Conservation (phyloP, 2,113 vertebrate species). For the Trachemys scripta region DNA sequence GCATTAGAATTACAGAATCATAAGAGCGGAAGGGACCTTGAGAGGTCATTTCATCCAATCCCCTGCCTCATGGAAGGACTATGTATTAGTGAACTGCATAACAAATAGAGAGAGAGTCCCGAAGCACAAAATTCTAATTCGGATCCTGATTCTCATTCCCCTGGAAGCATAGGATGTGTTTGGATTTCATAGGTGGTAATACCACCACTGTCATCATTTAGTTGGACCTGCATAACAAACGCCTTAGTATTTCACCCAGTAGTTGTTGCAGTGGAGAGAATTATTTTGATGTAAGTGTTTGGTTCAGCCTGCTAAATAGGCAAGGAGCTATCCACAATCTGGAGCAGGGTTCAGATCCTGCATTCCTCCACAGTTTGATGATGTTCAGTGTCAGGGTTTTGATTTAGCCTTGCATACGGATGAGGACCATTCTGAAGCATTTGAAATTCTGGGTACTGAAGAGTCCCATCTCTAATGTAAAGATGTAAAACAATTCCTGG, state of each 20-base stretch:
- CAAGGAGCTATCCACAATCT: neutral
- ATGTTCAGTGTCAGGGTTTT: neutral
- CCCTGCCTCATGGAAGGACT: too few species aligned
- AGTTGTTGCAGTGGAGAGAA: neutral
- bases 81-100: neutral
- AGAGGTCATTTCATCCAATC: too few species aligned
- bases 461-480: neutral
- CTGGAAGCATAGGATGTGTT: neutral
- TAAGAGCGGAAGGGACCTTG: too few species aligned
- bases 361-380: neutral
- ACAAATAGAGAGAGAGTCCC: neutral
- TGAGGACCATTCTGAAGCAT: neutral
- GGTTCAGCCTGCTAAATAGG: constrained; percentile 19
- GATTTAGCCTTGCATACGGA: neutral
- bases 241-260: neutral
- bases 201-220: neutral
- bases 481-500: neutral
- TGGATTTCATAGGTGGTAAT: neutral
- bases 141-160: constrained; percentile 13
- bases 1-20: neutral
- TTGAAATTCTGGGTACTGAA: neutral
- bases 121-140: neutral
- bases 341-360: neutral
- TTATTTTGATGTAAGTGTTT: neutral
- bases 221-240: constrained; percentile 31